Percentiles rank a stretch among this genome's conserved stretches.
Evolutionary conservation across 2,888 invertebrate species (phyloP).

Genomic region (Leptodirus hochenwartii): DNA sequence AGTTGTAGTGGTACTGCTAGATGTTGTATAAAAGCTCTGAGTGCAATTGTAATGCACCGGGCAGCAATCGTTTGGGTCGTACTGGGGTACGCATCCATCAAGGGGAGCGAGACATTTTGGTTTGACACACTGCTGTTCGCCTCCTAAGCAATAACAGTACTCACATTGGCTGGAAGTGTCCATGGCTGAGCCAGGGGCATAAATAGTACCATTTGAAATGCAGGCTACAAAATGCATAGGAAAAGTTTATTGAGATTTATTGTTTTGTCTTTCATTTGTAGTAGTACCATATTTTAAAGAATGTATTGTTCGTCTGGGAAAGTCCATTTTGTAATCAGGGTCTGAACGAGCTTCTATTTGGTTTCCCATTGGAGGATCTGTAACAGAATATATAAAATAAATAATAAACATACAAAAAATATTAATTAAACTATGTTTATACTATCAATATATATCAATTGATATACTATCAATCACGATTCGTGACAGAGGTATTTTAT

Average conservation of each 20-base stretch:
- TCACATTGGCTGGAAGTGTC: conserved; percentile 60
- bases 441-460: too few species aligned
- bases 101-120: conserved; percentile 64
- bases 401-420: too few species aligned
- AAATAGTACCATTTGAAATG: conserved; percentile 49
- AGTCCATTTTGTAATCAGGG: too few species aligned
- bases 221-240: conserved; percentile 42
- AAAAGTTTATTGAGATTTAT: too few species aligned
- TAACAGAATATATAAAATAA: too few species aligned
- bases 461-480: too few species aligned
- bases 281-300: too few species aligned
- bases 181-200: conserved; percentile 71
- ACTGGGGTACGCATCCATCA: conserved; percentile 45
- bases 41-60: conserved; percentile 63
- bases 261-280: background rate
- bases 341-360: conserved; percentile 20
- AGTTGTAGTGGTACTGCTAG: conserved; percentile 17
- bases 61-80: conserved; percentile 52
- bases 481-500: too few species aligned
- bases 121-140: conserved; percentile 54
- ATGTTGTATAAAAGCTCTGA: conserved; percentile 18
- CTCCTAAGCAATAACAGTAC: conserved; percentile 63
- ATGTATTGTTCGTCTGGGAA: too few species aligned
- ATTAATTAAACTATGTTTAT: too few species aligned
- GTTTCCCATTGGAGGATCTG: conserved; percentile 18